Evolutionary conservation across 2,888 invertebrate genomes (phyloP), one percentile per base, ranked within the genome.

Genomic region (Mayetiola destructor): DNA sequence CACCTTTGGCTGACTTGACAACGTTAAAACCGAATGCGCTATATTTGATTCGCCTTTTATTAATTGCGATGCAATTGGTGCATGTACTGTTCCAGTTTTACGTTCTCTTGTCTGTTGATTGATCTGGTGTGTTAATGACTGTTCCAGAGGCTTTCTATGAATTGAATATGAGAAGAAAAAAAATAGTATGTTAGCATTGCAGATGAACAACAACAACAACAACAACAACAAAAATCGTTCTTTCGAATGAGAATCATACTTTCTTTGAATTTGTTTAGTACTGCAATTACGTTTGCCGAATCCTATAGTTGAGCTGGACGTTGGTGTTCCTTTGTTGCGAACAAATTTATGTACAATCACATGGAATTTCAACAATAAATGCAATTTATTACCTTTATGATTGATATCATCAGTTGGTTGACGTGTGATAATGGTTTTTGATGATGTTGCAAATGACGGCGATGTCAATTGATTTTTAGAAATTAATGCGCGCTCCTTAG

Each of bases 21-120:
- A 27, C 27, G 27, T 48, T 27, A 10, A 27, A 42, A 23, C 23
- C 21, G 23, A 42, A 42, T 23, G 42, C 23, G 14, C 23, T 21
- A 12, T 20, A 40, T 40, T 40, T 23, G 40, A 40, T 40, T 20
- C 29, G 23, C 27, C 27, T 48, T 27, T 27, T 16, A n/a, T 27
- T 27, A 48, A 27, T n/a, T 48, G 48, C 27, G 48, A 27, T 27
- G 48, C 27, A 48, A 48, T 48, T 16, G 48, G 48, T 48, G 48
- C 48, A 20, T 27, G 27, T 9, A 48, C 48, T 27, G 48, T 48
- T 48, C 48, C 48, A 48, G 48, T 48, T 27, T 48, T 48, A 27
- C 48, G 48, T 27, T 48, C 48, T n/a, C 48, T 23, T 27, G 3
- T 14, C 9, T 40, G 9, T 27, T 12, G 27, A 48, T 48, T 6